Percentiles rank a stretch among this genome's conserved stretches.
phyloP scores from a whole-genome alignment of 1,140 invertebrate species.

The Heliconius congener region DNA sequence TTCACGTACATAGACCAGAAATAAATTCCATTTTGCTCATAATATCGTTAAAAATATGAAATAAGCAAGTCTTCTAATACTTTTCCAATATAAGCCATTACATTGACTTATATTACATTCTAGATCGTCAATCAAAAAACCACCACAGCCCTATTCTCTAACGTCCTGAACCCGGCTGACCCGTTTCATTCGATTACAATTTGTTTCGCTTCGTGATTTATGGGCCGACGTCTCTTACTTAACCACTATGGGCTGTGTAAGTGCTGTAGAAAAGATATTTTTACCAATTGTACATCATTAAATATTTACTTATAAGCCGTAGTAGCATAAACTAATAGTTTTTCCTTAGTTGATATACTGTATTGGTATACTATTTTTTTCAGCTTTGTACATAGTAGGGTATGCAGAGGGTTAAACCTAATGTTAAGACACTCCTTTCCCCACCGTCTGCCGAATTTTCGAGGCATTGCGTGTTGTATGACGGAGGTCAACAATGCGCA shows the following conservation, averaged over 20 bases:
- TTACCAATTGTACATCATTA: slow-evolving; percentile 1
- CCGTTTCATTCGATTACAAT: slow-evolving; percentile 60
- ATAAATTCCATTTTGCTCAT: neutral
- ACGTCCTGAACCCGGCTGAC: slow-evolving; percentile 30
- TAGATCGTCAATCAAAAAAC: slow-evolving; percentile 34
- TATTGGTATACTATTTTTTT: too few relatives aligned
- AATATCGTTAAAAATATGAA: slow-evolving; percentile 26
- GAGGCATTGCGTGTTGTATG: too few relatives aligned
- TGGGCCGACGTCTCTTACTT: slow-evolving; percentile 35
- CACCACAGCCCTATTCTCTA: slow-evolving; percentile 21
- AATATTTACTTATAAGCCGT: neutral
- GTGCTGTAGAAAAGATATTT: slow-evolving; percentile 30
- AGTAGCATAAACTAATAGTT: too few relatives aligned
- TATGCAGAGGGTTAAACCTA: too few relatives aligned
- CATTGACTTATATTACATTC: slow-evolving; percentile 20
- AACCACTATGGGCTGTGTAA: slow-evolving; percentile 26
- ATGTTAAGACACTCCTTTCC: too few relatives aligned
- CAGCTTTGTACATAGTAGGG: too few relatives aligned
- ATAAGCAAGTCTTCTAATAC: slow-evolving; percentile 28
- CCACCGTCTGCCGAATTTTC: too few relatives aligned
- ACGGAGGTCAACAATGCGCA: too few relatives aligned
- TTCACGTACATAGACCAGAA: slow-evolving; percentile 13
- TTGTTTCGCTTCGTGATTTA: slow-evolving; percentile 60
- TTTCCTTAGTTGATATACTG: too few relatives aligned
- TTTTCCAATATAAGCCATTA: slow-evolving; percentile 36